Percentiles rank a stretch among this genome's conserved stretches.
These are phyloP conservation scores for Cerceris ruficornis DNA, from an alignment of 2,888 invertebrate species.

Conservation along the genomic window DNA sequence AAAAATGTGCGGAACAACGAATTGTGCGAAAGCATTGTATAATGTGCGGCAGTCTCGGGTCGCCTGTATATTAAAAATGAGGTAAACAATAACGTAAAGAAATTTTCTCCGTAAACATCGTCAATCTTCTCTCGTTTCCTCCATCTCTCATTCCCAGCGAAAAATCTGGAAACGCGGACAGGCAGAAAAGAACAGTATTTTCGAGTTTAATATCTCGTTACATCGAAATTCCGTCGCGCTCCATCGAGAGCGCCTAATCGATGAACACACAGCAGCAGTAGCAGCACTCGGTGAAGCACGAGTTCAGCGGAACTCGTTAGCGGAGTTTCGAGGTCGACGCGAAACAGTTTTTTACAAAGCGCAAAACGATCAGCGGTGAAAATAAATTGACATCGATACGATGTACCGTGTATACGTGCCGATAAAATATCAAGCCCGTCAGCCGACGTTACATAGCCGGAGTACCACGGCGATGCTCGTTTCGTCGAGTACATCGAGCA, in stretches of 20 bases:
- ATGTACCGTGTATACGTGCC: slow-evolving; percentile 4
- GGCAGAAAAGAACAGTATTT: background rate
- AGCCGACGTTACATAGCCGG: slow-evolving; percentile 1
- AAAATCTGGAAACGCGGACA: no score
- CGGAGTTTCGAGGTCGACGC: background rate
- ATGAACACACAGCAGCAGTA: no score
- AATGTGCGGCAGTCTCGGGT: no score
- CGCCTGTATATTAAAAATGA: no score
- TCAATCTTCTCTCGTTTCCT: no score
- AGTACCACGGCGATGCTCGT: background rate
- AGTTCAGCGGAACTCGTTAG: background rate
- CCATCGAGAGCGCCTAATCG: background rate
- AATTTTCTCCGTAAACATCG: no score
- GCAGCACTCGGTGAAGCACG: background rate
- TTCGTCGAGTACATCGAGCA: background rate
- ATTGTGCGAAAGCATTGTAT: no score
- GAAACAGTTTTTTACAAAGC: background rate
- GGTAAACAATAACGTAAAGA: no score
- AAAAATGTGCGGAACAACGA: no score
- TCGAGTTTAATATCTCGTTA: slow-evolving; percentile 25
- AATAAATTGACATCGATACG: slow-evolving; percentile 28
- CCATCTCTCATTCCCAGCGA: no score
- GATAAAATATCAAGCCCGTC: slow-evolving; percentile 28
- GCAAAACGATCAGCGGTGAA: slow-evolving; percentile 19
- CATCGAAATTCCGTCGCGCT: background rate